Evolutionary conservation across 2,888 invertebrate species (phyloP).

Genomic region (Machimus rusticus): DNA sequence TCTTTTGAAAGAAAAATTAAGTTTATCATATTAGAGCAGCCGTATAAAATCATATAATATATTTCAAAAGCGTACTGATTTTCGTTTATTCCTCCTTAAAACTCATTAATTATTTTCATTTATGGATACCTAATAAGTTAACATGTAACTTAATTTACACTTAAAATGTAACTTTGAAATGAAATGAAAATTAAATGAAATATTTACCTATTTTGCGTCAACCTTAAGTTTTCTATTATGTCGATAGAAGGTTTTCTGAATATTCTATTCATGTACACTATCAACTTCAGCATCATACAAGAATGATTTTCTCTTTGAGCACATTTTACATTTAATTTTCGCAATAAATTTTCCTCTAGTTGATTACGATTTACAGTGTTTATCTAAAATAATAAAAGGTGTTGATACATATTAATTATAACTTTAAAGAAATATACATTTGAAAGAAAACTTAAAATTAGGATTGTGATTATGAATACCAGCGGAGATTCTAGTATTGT

Average conservation of each 20-base stretch:
- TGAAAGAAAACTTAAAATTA: too few species aligned
- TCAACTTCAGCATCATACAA: slow-evolving; percentile 82
- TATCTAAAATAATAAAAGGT: slow-evolving; percentile 57
- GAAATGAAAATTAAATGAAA: neutral
- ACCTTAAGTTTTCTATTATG: slow-evolving; percentile 77
- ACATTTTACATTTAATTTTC: slow-evolving; percentile 80
- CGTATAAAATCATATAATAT: too few species aligned
- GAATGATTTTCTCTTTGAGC: slow-evolving; percentile 79
- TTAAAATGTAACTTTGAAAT: too few species aligned
- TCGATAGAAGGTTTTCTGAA: slow-evolving; percentile 82
- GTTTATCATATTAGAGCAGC: too few species aligned
- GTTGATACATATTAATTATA: neutral
- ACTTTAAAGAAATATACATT: neutral
- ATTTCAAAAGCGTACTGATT: neutral
- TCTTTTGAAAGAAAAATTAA: too few species aligned
- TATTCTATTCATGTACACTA: slow-evolving; percentile 82
- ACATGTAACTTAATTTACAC: too few species aligned
- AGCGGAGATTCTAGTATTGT: too few species aligned
- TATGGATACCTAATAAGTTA: too few species aligned
- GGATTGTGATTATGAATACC: too few species aligned
- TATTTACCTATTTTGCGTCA: slow-evolving; percentile 72
- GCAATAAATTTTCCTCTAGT: slow-evolving; percentile 75
- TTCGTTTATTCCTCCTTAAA: neutral
- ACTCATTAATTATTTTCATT: neutral
- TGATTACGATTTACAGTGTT: slow-evolving; percentile 59